Evolutionary conservation across 2,113 vertebrate species (phyloP).

Genomic region (Peucedramus taeniatus): DNA sequence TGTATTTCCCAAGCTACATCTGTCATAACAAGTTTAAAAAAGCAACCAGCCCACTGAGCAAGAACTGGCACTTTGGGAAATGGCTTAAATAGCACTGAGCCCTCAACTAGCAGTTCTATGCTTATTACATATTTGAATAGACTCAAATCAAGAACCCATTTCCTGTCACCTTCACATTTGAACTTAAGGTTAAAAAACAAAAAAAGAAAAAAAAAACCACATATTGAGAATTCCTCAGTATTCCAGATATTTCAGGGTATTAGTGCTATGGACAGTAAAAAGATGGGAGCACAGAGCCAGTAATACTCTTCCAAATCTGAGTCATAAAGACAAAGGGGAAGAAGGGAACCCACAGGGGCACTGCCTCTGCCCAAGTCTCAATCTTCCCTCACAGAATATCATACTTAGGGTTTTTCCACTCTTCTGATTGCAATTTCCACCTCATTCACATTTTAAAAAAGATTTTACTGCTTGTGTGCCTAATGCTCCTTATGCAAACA

Average conservation of each 20-base stretch:
- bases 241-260: neutral
- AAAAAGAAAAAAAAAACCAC: no score
- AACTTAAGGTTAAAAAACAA: neutral
- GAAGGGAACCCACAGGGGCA: neutral
- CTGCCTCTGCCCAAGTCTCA: neutral
- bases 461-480: neutral
- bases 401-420: neutral
- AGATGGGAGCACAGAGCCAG: neutral
- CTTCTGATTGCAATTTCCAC: neutral
- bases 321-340: neutral
- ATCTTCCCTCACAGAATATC: neutral
- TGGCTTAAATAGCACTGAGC: constrained; percentile 57
- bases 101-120: neutral
- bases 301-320: neutral
- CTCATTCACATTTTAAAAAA: neutral
- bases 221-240: neutral
- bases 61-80: constrained; percentile 64
- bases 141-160: neutral
- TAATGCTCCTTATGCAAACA: neutral
- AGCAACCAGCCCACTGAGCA: constrained; percentile 63
- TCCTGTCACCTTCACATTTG: neutral
- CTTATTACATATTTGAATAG: constrained; percentile 22
- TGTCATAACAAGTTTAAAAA: constrained; percentile 70
- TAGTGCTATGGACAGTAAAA: neutral
- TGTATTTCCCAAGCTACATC: constrained; percentile 62